These are phyloP conservation scores for Campodea augens DNA, from an alignment of 1,140 invertebrate species.

Conservation along the genomic window DNA sequence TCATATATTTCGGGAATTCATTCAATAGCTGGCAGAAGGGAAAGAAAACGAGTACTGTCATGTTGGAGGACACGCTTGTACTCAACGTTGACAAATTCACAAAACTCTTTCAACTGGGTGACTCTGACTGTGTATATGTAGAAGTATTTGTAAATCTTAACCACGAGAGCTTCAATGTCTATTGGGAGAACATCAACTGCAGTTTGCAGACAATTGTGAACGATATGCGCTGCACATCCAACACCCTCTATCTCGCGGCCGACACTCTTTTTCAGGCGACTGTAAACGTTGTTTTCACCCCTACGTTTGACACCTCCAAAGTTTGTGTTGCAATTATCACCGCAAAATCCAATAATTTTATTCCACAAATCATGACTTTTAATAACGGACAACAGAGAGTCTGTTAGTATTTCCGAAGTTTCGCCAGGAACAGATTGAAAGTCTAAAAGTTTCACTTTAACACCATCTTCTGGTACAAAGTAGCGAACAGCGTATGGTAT, in stretches of 20 bases:
- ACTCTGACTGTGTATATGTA: slow-evolving; percentile 12
- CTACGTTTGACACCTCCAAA: background rate
- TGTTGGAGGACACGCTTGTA: slow-evolving; percentile 11
- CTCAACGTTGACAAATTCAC: slow-evolving; percentile 7
- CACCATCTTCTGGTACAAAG: background rate
- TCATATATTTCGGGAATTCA: slow-evolving; percentile 9
- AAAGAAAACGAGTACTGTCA: slow-evolving; percentile 11
- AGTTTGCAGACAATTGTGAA: slow-evolving; percentile 7
- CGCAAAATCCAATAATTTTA: slow-evolving; percentile 5
- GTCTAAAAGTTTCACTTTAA: background rate
- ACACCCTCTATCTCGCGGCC: slow-evolving; percentile 1
- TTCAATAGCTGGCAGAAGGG: slow-evolving; percentile 11
- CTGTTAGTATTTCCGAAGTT: background rate
- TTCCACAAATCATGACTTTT: background rate
- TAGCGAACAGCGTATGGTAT: background rate
- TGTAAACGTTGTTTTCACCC: slow-evolving; percentile 3
- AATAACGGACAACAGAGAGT: background rate
- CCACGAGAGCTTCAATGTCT: too few relatives aligned
- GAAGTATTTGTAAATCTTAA: slow-evolving; percentile 14
- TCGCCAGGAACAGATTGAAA: background rate
- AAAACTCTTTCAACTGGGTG: slow-evolving; percentile 12
- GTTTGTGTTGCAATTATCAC: slow-evolving; percentile 2
- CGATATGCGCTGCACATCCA: slow-evolving; percentile 7
- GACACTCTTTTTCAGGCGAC: background rate
- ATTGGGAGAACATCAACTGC: slow-evolving; percentile 11